These are phyloP conservation scores for Cecidostiba fungosa DNA, from an alignment of 2,888 invertebrate species.

Conservation along the genomic window DNA sequence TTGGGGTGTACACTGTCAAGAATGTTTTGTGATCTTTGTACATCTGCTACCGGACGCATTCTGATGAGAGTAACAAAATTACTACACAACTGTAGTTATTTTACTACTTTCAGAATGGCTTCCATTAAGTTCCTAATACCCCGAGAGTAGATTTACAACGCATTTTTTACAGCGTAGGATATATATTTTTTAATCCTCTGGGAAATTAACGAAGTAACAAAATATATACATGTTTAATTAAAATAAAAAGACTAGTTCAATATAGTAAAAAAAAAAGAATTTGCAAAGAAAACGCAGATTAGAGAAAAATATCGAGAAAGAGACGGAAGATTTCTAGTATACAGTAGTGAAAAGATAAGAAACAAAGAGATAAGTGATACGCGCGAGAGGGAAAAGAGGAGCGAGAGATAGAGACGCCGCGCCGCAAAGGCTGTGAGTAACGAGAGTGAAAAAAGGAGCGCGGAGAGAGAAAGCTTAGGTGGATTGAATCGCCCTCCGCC, in stretches of 20 bases:
- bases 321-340: neutral
- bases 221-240: too few relatives aligned
- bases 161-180: too few relatives aligned
- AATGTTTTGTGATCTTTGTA: too few relatives aligned
- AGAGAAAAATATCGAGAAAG: neutral
- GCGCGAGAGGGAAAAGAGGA: neutral
- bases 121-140: too few relatives aligned
- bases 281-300: neutral
- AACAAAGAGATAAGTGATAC: neutral
- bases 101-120: too few relatives aligned
- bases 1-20: too few relatives aligned
- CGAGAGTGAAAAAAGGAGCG: neutral
- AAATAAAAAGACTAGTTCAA: neutral
- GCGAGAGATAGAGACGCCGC: neutral
- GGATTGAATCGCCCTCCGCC: neutral
- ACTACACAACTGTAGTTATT: too few relatives aligned
- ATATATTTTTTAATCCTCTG: too few relatives aligned
- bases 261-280: neutral
- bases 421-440: neutral
- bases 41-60: too few relatives aligned
- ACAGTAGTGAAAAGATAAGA: neutral
- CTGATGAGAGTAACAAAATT: too few relatives aligned
- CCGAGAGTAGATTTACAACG: too few relatives aligned
- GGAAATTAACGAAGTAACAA: too few relatives aligned
- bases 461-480: constrained; percentile 14